phyloP scores from a whole-genome alignment of 2,113 vertebrate species.

The Psephotus haematonotus region DNA sequence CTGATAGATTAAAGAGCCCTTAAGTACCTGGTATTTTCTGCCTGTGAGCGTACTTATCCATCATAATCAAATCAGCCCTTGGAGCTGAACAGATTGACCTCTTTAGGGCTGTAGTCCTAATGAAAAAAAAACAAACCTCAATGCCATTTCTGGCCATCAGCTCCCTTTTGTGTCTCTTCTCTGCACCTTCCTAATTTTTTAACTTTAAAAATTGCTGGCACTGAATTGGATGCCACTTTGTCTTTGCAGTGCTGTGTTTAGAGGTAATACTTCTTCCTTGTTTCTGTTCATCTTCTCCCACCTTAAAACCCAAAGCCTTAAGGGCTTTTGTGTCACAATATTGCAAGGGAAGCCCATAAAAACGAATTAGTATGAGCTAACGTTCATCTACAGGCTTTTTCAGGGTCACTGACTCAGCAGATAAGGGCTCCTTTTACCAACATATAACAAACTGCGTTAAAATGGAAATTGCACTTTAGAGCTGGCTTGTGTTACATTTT shows the following conservation, averaged over 20 bases:
- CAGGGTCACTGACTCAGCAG: not conserved
- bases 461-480: not conserved
- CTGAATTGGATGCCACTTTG: not conserved
- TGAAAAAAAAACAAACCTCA: not conserved
- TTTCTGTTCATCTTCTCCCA: not conserved
- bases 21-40: constrained; percentile 49
- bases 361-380: not conserved
- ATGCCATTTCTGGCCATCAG: not conserved
- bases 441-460: not conserved
- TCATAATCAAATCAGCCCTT: constrained; percentile 50
- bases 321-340: not conserved
- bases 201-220: not conserved
- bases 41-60: constrained; percentile 38
- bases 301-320: not conserved
- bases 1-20: constrained; percentile 26
- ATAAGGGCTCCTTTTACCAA: not conserved
- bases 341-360: not conserved
- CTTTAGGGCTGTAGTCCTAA: not conserved
- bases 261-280: not conserved
- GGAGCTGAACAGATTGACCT: constrained; percentile 62
- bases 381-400: not conserved
- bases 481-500: not conserved
- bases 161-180: not conserved
- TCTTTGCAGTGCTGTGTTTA: not conserved
- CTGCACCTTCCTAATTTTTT: not conserved